Conservation (phyloP, 2,797 vertebrate genomes). For the Pseudochromis fuscus region DNA sequence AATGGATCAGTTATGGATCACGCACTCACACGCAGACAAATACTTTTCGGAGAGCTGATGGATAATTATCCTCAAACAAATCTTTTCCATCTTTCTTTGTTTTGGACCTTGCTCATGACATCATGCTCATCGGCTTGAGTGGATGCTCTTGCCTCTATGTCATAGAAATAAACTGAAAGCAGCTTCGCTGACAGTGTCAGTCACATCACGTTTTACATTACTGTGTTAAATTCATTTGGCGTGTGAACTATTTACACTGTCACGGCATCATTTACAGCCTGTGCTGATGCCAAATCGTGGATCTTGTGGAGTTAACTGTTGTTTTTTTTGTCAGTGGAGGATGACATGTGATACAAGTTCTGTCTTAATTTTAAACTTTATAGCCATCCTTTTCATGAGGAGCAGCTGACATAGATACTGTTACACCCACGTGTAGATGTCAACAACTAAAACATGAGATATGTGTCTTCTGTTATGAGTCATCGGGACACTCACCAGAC, state of each 20-base stretch:
- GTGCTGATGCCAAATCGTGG: constrained; percentile 7
- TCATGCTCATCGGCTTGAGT: constrained; percentile 57
- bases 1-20: constrained; percentile 51
- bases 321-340: constrained; percentile 27
- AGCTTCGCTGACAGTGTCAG: constrained; percentile 10
- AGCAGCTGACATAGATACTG: not conserved
- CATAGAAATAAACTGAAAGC: constrained; percentile 12
- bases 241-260: constrained; percentile 19
- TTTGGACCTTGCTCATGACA: constrained; percentile 57
- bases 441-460: constrained; percentile 3
- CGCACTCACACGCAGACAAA: constrained; percentile 51
- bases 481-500: constrained; percentile 88
- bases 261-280: constrained; percentile 39
- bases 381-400: constrained; percentile 2
- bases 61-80: constrained; percentile 53
- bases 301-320: constrained; percentile 14
- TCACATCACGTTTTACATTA: constrained; percentile 20
- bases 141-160: constrained; percentile 21
- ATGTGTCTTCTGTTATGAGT: constrained; percentile 14
- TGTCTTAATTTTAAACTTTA: not conserved
- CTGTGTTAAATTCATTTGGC: constrained; percentile 32
- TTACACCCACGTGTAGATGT: not conserved
- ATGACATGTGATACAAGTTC: constrained; percentile 20
- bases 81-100: constrained; percentile 61
- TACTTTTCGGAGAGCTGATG: constrained; percentile 41